A percentile compares a stretch with the other conserved stretches of the same genome.
These are phyloP conservation scores for Sardina pilchardus DNA, from an alignment of 2,113 vertebrate species.

Conservation along the genomic window DNA sequence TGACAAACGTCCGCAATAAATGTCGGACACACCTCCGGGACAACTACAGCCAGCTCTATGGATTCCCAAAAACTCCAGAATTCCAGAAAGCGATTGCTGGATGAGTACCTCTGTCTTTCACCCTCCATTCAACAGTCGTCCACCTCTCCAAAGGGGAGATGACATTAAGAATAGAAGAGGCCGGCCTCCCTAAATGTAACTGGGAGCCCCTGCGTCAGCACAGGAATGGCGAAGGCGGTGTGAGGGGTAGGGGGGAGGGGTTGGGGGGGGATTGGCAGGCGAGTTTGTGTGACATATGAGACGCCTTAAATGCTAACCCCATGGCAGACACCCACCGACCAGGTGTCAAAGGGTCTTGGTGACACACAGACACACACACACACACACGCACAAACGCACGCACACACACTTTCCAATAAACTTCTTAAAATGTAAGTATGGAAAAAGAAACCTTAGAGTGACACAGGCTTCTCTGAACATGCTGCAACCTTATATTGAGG, in stretches of 20 bases:
- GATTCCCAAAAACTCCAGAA: background rate
- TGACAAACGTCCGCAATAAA: constrained; percentile 45
- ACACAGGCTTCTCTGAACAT: constrained; percentile 4
- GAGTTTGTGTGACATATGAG: constrained; percentile 71
- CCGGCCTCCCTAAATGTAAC: constrained; percentile 71
- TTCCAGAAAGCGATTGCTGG: background rate
- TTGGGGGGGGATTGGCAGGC: constrained; percentile 64
- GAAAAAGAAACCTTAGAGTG: constrained; percentile 35
- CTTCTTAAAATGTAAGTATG: constrained; percentile 33
- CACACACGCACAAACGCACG: background rate
- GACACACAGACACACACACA: constrained; percentile 17
- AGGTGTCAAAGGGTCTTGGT: constrained; percentile 64
- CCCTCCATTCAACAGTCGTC: constrained; percentile 53
- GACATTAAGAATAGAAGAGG: constrained; percentile 64
- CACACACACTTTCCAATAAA: constrained; percentile 46
- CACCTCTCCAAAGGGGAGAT: constrained; percentile 54
- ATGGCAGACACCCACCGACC: constrained; percentile 53
- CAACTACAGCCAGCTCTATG: constrained; percentile 59
- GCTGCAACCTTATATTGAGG: background rate
- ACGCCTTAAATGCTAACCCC: constrained; percentile 69
- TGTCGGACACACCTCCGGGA: constrained; percentile 46
- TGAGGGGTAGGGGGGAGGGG: constrained; percentile 56
- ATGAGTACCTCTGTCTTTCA: constrained; percentile 32
- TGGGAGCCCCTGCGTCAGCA: constrained; percentile 65
- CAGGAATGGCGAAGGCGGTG: constrained; percentile 57